Base-by-base conservation (phyloP, 1,140 invertebrate species). In the Homarus americanus region DNA sequence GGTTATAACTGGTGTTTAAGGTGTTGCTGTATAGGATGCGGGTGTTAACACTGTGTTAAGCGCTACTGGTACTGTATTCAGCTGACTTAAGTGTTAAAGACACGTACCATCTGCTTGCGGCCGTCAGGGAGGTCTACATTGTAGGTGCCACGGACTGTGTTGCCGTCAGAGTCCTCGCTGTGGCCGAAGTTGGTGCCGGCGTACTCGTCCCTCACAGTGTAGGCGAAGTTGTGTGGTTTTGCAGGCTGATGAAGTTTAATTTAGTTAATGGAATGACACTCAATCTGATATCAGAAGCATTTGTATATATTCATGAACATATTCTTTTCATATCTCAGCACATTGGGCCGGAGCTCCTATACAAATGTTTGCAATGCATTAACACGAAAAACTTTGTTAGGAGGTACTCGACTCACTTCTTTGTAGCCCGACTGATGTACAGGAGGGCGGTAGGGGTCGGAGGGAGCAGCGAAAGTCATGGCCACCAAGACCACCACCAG, bases 121-220 rank as follows among this genome's bases (percentile, higher is more conserved):
- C 93, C 93, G 72, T 93, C 93, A 15, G 93, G 93, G 49, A 93
- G 93, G 38, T 86, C 80, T n/a, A 93, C 93, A 34, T 83, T 93
- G 89, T 93, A 93, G 73, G 91, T 92, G 3, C 93, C 93, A 32
- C 49, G 44, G 32, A 93, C 92, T 53, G 72, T 75, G 53, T 93
- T 93, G 87, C 92, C 93, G 82, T 93, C 93, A n/a, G 91, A 88
- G 34, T 92, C 92, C 90, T 93, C 93, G 24, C 89, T 91, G 41
- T 92, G 92, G 20, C 87, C 92, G 89, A 92, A 93, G 82, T 93
- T 91, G 34, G 92, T 83, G 36, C 92, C 93, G 73, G 88, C 75
- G 87, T 93, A 91, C 34, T 92, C 84, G 79, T 93, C 93, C 73
- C 88, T 73, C 4, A 93, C 93, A 9, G 53, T 91, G 82, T 93